Percentiles rank a stretch among this genome's conserved stretches.
Conservation (phyloP, 1,140 invertebrate species). For the Drosophila pruinosa region DNA sequence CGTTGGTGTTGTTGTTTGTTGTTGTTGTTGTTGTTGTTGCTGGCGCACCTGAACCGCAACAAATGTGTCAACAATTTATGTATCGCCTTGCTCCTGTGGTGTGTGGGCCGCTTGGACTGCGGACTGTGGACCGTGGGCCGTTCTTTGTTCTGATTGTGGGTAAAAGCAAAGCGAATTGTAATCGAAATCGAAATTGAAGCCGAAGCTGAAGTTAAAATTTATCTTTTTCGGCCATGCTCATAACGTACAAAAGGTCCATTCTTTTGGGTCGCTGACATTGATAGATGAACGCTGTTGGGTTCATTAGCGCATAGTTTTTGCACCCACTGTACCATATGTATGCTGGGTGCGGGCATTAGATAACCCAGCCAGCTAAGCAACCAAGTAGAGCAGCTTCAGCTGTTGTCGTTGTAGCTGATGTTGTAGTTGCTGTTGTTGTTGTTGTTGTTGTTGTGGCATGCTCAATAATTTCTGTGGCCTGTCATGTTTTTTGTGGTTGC, state of each 20-base stretch:
- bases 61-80: slow-evolving; percentile 48
- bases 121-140: background rate
- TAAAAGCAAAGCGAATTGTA: slow-evolving; percentile 56
- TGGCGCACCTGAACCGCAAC: slow-evolving; percentile 37
- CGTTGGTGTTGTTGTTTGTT: background rate
- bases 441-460: slow-evolving; percentile 20
- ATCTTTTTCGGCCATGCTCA: slow-evolving; percentile 25
- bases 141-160: slow-evolving; percentile 35
- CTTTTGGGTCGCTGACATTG: slow-evolving; percentile 63
- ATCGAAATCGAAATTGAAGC: slow-evolving; percentile 54
- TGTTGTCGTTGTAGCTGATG: background rate
- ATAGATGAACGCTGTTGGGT: slow-evolving; percentile 69
- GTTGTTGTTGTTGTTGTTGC: slow-evolving; percentile 1
- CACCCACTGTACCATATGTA: slow-evolving; percentile 55
- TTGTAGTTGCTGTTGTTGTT: background rate
- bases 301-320: slow-evolving; percentile 76
- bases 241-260: slow-evolving; percentile 56
- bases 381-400: slow-evolving; percentile 36
- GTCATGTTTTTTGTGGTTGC: slow-evolving; percentile 62
- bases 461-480: slow-evolving; percentile 75
- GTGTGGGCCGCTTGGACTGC: background rate
- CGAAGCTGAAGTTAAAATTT: slow-evolving; percentile 57
- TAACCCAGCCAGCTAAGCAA: slow-evolving; percentile 44
- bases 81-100: slow-evolving; percentile 10
- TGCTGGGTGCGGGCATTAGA: slow-evolving; percentile 64